These are phyloP conservation scores for Macrobrachium nipponense DNA, from an alignment of 1,140 invertebrate genomes.

Conservation along the genomic window DNA sequence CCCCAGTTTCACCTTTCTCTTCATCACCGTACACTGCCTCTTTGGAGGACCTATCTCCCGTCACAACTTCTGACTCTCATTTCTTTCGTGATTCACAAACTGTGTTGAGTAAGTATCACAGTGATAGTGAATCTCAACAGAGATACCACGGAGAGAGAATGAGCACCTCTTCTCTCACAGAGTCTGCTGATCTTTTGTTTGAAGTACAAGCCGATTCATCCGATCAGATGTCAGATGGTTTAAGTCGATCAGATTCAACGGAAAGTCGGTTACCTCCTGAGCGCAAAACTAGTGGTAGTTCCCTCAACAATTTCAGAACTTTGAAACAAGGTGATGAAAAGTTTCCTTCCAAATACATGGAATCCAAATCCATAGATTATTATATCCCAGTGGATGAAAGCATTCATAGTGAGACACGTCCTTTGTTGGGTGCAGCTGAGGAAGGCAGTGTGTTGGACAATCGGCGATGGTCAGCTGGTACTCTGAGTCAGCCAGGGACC, in stretches of 20 bases:
- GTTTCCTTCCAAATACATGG: background rate
- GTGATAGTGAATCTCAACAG: background rate
- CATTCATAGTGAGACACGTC: conserved; percentile 36
- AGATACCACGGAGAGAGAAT: conserved; percentile 13
- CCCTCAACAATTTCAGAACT: background rate
- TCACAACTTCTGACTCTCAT: conserved; percentile 10
- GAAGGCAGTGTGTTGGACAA: background rate
- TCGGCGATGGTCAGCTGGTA: conserved; percentile 28
- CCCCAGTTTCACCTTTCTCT: conserved; percentile 47
- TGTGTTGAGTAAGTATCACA: conserved; percentile 2
- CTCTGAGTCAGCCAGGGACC: background rate
- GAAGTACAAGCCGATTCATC: background rate
- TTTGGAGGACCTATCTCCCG: conserved; percentile 33
- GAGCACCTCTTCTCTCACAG: conserved; percentile 19
- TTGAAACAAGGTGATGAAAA: conserved; percentile 7
- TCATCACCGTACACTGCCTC: conserved; percentile 48
- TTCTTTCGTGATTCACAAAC: background rate
- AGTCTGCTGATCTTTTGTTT: conserved; percentile 18
- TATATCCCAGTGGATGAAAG: background rate
- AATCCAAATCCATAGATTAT: background rate
- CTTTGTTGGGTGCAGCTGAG: conserved; percentile 24
- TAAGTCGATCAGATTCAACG: no score
- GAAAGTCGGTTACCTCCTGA: background rate
- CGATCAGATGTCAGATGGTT: background rate
- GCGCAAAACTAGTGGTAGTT: background rate